Conservation (phyloP, 2,797 vertebrate genomes). For the Limosa lapponica region DNA sequence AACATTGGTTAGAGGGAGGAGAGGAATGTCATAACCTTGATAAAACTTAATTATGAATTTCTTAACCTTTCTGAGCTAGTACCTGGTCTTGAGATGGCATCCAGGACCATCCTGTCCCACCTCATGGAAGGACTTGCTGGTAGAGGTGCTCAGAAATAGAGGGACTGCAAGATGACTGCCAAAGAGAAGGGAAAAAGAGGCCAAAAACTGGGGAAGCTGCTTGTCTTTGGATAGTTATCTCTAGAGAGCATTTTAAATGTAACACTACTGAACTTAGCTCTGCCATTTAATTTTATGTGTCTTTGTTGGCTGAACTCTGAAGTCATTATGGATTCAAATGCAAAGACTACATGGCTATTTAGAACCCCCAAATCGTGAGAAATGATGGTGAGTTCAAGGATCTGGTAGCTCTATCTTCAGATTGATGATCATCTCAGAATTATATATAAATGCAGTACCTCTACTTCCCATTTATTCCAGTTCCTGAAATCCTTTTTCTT, state of each 20-base stretch:
- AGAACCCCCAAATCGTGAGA: neutral
- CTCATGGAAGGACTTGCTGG: neutral
- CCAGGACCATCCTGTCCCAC: neutral
- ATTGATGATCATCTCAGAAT: slow-evolving; percentile 16
- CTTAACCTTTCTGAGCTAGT: neutral
- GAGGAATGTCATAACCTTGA: neutral
- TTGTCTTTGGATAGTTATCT: neutral
- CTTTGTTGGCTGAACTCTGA: neutral
- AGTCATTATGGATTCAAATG: neutral
- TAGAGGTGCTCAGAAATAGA: neutral
- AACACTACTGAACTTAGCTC: neutral
- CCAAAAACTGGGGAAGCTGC: neutral
- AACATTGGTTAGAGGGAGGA: neutral
- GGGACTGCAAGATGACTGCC: neutral
- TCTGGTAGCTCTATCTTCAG: neutral
- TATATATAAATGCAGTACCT: neutral
- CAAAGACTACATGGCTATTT: neutral
- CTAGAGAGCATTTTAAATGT: neutral
- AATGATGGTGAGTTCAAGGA: slow-evolving; percentile 15
- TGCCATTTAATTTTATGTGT: neutral
- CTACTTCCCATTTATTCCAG: slow-evolving; percentile 25
- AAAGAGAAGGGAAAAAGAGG: neutral
- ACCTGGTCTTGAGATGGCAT: neutral
- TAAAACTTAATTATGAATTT: neutral
- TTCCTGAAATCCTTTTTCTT: neutral